Evolutionary conservation across 1,140 invertebrate species (phyloP), one percentile per base, ranked within the genome.

Genomic region (Gryllus bimaculatus): DNA sequence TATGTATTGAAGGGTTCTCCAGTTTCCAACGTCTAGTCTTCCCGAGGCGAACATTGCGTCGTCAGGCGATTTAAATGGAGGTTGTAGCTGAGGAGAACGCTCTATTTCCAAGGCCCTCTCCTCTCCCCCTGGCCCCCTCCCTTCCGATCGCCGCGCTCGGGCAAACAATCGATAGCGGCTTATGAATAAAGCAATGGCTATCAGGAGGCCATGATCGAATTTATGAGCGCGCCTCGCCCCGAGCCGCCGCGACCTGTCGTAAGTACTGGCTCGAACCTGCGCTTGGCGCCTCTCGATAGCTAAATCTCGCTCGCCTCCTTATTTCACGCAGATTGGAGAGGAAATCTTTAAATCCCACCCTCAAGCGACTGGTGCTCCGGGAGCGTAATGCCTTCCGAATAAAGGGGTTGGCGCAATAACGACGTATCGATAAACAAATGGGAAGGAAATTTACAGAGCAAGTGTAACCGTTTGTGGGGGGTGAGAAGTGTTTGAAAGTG

Each of bases 281-380:
- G 26, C 54, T 1, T 7, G 10, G 7, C 54, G 54, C 18, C 54
- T 66, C 26, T 66, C 54, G 54, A 18, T 66, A 66, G 54, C 54
- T 18, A 66, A 66, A 66, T 18, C 10, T 10, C 54, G 54, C 18
- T 18, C 54, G 10, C 54, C 18, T 66, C 54, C 54, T 66, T 66
- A 66, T 66, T 66, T 66, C 54, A 66, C 54, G 54, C 54, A 66
- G 54, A 66, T 66, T 66, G 54, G 54, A 66, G 54, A 66, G 54
- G 54, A 66, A 13, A 10, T 66, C 18, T 18, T 66, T 66, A 66
- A 18, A 66, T 10, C 54, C 54, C 54, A 13, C 10, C 18, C 54
- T 2, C 10, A 18, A 66, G 54, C 54, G 10, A 66, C 7, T 18
- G 10, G 10, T 66, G 10, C 54, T 13, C 10, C 10, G 54, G 54